These are phyloP conservation scores for Erebia epiphron DNA, from an alignment of 2,888 invertebrate species.

Conservation along the genomic window DNA sequence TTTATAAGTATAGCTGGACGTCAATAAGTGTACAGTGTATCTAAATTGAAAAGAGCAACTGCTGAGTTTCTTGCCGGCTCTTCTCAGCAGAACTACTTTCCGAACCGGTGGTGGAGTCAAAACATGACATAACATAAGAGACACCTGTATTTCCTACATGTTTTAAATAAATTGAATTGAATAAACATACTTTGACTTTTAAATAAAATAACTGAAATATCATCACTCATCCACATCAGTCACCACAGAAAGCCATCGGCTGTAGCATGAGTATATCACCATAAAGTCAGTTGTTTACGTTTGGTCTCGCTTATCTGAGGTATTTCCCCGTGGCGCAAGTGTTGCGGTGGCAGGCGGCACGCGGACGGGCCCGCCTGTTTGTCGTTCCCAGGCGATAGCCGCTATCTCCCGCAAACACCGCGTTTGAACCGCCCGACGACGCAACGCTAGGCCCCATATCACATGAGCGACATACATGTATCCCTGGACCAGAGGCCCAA, in stretches of 20 bases:
- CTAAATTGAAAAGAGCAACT: too few relatives aligned
- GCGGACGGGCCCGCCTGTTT: slow-evolving; percentile 76
- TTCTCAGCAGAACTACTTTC: too few relatives aligned
- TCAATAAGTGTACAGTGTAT: too few relatives aligned
- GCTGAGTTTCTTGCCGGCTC: too few relatives aligned
- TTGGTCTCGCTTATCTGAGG: slow-evolving; percentile 43
- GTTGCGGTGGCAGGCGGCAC: slow-evolving; percentile 58
- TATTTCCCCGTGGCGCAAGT: slow-evolving; percentile 62
- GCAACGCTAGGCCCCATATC: slow-evolving; percentile 39
- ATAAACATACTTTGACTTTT: too few relatives aligned
- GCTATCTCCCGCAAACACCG: slow-evolving; percentile 80
- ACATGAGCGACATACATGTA: neutral
- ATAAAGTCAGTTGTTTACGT: slow-evolving; percentile 6
- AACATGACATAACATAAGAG: too few relatives aligned
- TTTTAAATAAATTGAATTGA: too few relatives aligned
- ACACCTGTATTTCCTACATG: too few relatives aligned
- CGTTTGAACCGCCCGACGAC: slow-evolving; percentile 78
- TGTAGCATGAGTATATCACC: neutral
- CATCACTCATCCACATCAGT: neutral
- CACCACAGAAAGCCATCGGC: neutral
- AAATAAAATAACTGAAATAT: neutral
- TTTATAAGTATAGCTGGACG: too few relatives aligned
- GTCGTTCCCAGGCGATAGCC: slow-evolving; percentile 80
- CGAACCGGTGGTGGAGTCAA: too few relatives aligned
- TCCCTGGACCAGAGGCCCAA: neutral